Conservation (phyloP, 2,797 vertebrate species). For the Microchirus variegatus region DNA sequence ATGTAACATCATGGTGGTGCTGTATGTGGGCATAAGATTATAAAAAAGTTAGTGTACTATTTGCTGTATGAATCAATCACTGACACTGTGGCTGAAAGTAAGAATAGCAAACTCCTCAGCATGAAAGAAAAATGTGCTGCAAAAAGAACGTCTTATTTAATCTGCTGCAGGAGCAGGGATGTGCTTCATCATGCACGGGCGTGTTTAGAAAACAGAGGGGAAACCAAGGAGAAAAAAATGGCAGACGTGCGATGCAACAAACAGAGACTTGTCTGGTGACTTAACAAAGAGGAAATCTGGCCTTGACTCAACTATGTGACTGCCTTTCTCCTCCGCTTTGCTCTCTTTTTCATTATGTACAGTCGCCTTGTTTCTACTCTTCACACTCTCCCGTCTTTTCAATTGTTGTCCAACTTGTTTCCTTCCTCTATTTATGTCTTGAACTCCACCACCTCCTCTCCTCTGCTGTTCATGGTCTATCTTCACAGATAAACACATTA, state of each 20-base stretch:
- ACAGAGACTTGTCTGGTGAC: slow-evolving; percentile 23
- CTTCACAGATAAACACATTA: not conserved
- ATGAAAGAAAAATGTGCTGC: not conserved
- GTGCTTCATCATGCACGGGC: slow-evolving; percentile 19
- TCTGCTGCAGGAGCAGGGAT: slow-evolving; percentile 1
- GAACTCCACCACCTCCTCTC: not conserved
- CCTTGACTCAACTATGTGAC: slow-evolving; percentile 44
- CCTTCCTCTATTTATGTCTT: not conserved
- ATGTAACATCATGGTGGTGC: not conserved
- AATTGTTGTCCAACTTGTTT: not conserved
- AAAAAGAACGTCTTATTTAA: not conserved
- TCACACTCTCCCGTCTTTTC: not conserved
- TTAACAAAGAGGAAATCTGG: slow-evolving; percentile 35
- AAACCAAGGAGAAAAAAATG: not conserved
- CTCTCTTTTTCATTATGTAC: slow-evolving; percentile 7
- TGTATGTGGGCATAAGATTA: not conserved
- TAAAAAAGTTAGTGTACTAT: not conserved
- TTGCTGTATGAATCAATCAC: not conserved
- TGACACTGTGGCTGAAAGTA: not conserved
- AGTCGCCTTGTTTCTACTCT: not conserved
- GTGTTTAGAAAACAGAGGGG: slow-evolving; percentile 46
- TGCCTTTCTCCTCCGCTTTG: slow-evolving; percentile 17
- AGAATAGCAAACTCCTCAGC: not conserved
- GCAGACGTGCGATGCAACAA: slow-evolving; percentile 9
- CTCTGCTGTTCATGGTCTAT: not conserved